These are phyloP conservation scores for Callaeas wilsoni DNA, from an alignment of 2,113 vertebrate genomes.

Conservation along the genomic window DNA sequence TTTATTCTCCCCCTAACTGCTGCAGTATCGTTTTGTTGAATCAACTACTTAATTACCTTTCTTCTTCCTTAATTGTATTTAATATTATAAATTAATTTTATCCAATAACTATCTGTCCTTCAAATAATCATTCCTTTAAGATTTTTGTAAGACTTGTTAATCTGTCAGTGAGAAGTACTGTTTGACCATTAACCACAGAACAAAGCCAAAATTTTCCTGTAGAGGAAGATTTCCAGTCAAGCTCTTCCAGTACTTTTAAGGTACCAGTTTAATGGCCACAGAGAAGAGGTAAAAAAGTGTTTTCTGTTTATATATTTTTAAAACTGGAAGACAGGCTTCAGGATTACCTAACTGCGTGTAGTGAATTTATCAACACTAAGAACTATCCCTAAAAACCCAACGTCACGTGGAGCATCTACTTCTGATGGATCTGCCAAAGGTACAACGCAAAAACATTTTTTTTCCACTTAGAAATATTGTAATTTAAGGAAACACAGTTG, in stretches of 20 bases:
- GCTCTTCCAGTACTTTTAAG: neutral
- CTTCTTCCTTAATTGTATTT: neutral
- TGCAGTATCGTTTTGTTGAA: neutral
- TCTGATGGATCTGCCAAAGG: neutral
- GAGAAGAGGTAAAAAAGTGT: neutral
- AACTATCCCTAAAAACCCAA: neutral
- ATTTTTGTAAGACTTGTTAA: neutral
- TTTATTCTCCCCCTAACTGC: neutral
- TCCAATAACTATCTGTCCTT: neutral
- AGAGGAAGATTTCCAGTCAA: neutral
- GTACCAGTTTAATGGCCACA: neutral
- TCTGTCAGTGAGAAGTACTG: neutral
- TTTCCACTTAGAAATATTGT: neutral
- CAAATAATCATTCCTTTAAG: neutral
- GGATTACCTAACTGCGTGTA: neutral
- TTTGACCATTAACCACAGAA: neutral
- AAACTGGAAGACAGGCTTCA: neutral
- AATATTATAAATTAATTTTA: neutral
- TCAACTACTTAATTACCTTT: neutral
- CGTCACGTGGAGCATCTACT: neutral
- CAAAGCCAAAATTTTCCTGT: neutral
- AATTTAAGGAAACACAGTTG: neutral
- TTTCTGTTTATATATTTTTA: neutral
- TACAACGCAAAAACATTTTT: neutral
- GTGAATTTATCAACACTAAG: neutral